Base-by-base conservation (phyloP, 2,113 vertebrate genomes). In the Thunnus thynnus region DNA sequence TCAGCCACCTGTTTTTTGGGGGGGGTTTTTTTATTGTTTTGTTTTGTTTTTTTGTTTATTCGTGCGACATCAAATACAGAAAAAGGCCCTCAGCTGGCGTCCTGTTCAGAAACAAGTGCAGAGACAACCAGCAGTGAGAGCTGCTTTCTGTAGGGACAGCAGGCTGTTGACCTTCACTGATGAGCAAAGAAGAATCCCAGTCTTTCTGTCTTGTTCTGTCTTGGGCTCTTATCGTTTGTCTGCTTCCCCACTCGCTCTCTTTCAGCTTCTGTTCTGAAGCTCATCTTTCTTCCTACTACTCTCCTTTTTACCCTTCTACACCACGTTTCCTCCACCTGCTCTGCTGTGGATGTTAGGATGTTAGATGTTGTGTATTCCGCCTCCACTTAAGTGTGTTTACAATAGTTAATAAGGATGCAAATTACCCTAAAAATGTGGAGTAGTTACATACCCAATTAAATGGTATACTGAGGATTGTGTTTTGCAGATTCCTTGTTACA, bases 161-260 rank as follows among this genome's bases (percentile, higher is more conserved):
- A 50, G 54, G 62, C 77, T 75, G 72, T 73, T 90, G 85, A 86
- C 88, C 90, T 87, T 87, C 80, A 64, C 61, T 86, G 85, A 84
- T 47, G 73, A 86, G 64, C 13, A 20, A 30, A 69, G 78, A 81
- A 76, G 65, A 70, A 72, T 54, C 71, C 5, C 58, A 32, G 52
- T 76, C 62, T 60, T 62, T 86, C 74, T 32, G 25, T 74, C 61
- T 80, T 32, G 41, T 16, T 56, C 72, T 54, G 72, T 76, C 72
- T 61, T 62, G 16, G 65, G n/a, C 70, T 83, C 74, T 78, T 72
- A 75, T 61, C 41, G 13, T 82, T 41, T 47, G 47, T 25, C 71
- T 65, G 70, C 79, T 68, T 81, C 61, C 13, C 47, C 64, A 58
- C 76, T 82, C 62, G 3, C 22, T 76, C 46, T 62, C 64, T 32